phyloP scores from a whole-genome alignment of 2,888 invertebrate species.

The Synergus gifuensis region DNA sequence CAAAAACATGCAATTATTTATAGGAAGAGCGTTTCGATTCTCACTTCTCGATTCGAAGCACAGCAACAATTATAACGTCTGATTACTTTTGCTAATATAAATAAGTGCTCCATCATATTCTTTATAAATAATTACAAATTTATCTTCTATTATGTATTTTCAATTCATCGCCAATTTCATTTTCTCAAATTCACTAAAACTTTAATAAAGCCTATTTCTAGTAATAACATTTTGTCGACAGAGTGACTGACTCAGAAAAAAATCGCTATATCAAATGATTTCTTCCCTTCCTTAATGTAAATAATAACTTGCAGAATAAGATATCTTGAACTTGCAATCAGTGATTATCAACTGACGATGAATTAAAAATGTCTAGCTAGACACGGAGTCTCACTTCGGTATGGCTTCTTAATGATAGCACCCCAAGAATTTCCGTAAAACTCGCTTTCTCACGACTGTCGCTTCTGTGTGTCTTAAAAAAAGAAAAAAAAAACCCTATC shows the following conservation, averaged over 20 bases:
- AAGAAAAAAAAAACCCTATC: constrained; percentile 53
- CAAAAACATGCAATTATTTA: constrained; percentile 23
- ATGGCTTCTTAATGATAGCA: constrained; percentile 52
- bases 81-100: constrained; percentile 66
- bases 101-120: constrained; percentile 65
- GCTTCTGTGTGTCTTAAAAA: constrained; percentile 51
- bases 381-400: constrained; percentile 57
- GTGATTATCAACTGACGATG: constrained; percentile 33
- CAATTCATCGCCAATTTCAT: neutral
- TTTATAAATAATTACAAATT: constrained; percentile 71
- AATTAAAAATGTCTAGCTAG: constrained; percentile 50
- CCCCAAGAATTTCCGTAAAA: constrained; percentile 48
- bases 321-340: no score
- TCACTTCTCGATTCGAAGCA: constrained; percentile 2
- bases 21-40: constrained; percentile 14
- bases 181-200: neutral
- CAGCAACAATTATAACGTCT: constrained; percentile 49
- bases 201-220: neutral
- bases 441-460: constrained; percentile 42
- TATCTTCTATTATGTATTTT: constrained; percentile 36
- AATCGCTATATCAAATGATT: no score
- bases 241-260: no score
- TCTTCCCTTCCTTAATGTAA: neutral
- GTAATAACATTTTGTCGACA: neutral
- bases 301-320: neutral